phyloP scores from a whole-genome alignment of 1,140 invertebrate genomes.

The Drusus annulatus region DNA sequence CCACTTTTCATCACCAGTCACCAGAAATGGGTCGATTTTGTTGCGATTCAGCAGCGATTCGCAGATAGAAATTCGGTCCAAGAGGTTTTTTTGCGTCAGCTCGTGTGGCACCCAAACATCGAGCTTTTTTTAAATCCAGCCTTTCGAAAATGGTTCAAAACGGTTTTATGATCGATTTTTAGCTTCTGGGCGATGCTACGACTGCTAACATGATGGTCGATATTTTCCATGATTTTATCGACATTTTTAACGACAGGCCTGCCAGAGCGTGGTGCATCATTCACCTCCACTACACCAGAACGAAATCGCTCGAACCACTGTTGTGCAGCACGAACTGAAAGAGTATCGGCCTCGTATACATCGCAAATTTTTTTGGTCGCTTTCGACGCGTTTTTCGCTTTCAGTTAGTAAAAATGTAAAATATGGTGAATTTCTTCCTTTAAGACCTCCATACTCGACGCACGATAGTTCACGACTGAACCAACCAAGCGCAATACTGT shows the following conservation, averaged over 20 bases:
- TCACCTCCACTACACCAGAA: slow-evolving; percentile 25
- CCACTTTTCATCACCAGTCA: too few relatives aligned
- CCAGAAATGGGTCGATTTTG: slow-evolving; percentile 27
- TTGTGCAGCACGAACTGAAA: too few relatives aligned
- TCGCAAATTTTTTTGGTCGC: too few relatives aligned
- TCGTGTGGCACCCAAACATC: slow-evolving; percentile 24
- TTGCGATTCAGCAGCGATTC: slow-evolving; percentile 29
- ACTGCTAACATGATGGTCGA: slow-evolving; percentile 21
- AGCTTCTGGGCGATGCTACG: slow-evolving; percentile 16
- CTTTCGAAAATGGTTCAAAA: slow-evolving; percentile 14
- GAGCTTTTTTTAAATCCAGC: slow-evolving; percentile 24
- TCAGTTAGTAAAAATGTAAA: slow-evolving; percentile 2
- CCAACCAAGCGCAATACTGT: slow-evolving; percentile 9
- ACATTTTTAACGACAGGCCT: slow-evolving; percentile 19
- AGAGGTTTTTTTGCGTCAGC: slow-evolving; percentile 18
- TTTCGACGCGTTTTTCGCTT: too few relatives aligned
- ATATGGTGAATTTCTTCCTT: slow-evolving; percentile 19
- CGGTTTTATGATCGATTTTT: background rate
- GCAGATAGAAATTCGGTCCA: slow-evolving; percentile 28
- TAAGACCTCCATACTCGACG: slow-evolving; percentile 19
- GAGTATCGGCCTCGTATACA: too few relatives aligned
- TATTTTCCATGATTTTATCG: slow-evolving; percentile 22
- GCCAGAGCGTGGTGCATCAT: slow-evolving; percentile 22
- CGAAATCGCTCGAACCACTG: slow-evolving; percentile 13
- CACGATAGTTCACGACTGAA: slow-evolving; percentile 28